Conservation (phyloP, 2,888 invertebrate genomes). For the Lordiphosa fenestrarum region DNA sequence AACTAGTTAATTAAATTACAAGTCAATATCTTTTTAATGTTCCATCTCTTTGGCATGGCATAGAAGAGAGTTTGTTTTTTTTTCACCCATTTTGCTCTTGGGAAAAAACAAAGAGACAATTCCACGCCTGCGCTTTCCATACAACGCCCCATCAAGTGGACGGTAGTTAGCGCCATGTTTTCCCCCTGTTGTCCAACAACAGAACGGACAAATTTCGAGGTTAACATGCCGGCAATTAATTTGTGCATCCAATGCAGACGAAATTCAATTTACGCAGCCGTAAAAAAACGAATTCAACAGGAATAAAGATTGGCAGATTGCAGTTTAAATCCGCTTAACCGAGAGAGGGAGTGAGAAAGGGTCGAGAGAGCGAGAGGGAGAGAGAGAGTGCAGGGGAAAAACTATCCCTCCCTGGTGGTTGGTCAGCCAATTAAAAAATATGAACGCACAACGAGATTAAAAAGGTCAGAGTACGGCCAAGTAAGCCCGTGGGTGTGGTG, state of each 20-base stretch:
- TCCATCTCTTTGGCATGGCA: not conserved
- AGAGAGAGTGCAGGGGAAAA: constrained; percentile 9
- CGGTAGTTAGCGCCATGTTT: not conserved
- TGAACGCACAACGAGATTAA: constrained; percentile 32
- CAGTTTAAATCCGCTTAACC: constrained; percentile 56
- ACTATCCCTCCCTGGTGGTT: constrained; percentile 22
- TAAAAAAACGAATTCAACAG: constrained; percentile 8
- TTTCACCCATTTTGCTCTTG: not conserved
- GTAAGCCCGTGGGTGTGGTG: constrained; percentile 8
- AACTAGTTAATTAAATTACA: constrained; percentile 51
- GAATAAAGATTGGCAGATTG: constrained; percentile 52
- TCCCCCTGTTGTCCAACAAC: constrained; percentile 8
- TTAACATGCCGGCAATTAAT: constrained; percentile 61
- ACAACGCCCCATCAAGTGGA: too few species aligned
- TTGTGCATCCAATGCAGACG: constrained; percentile 42
- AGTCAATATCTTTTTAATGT: constrained; percentile 6
- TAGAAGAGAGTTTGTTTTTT: not conserved
- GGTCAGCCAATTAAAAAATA: constrained; percentile 56
- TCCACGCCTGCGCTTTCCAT: constrained; percentile 1
- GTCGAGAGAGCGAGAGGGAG: not conserved
- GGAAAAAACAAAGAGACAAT: not conserved
- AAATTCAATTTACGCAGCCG: constrained; percentile 58
- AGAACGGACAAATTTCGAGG: constrained; percentile 39
- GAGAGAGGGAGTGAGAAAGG: not conserved
- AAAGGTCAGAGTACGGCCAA: not conserved